Evolutionary conservation across 1,140 invertebrate genomes (phyloP).

Genomic region (Bombus terrestris): DNA sequence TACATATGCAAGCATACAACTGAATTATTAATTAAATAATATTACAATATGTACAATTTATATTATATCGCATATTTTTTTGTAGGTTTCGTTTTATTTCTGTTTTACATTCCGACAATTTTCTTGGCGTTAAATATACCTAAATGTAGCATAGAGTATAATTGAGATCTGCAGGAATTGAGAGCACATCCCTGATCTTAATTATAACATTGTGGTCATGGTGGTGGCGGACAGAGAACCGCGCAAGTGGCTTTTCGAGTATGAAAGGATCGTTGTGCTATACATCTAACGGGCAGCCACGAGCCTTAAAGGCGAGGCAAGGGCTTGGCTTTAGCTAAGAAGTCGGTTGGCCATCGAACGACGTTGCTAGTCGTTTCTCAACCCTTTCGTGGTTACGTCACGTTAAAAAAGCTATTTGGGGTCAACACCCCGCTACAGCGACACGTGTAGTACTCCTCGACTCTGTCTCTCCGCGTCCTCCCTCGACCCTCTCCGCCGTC

Average conservation of each 20-base stretch:
- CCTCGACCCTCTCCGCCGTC: constrained; percentile 46
- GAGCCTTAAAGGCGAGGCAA: constrained; percentile 59
- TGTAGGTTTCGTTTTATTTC: background rate
- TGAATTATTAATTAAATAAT: too few species aligned
- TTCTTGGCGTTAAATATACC: background rate
- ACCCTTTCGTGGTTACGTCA: constrained; percentile 82
- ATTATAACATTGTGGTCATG: constrained; percentile 47
- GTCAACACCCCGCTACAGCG: constrained; percentile 79
- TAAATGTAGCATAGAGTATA: background rate
- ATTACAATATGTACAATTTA: too few species aligned
- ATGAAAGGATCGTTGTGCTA: constrained; percentile 71
- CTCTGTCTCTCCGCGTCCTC: constrained; percentile 62
- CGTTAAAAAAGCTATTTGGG: constrained; percentile 81
- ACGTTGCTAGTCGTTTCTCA: constrained; percentile 73
- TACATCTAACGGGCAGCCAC: constrained; percentile 69
- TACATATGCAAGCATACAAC: too few species aligned
- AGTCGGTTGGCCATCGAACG: constrained; percentile 62
- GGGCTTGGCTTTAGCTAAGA: constrained; percentile 63
- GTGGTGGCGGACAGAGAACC: constrained; percentile 29
- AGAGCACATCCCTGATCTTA: constrained; percentile 42
- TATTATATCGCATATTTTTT: too few species aligned
- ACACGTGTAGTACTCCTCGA: constrained; percentile 74
- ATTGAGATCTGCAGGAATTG: constrained; percentile 2
- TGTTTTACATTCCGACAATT: background rate
- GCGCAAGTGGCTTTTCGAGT: constrained; percentile 69